phyloP scores from a whole-genome alignment of 2,888 invertebrate species.

The Ecliptopera silaceata region DNA sequence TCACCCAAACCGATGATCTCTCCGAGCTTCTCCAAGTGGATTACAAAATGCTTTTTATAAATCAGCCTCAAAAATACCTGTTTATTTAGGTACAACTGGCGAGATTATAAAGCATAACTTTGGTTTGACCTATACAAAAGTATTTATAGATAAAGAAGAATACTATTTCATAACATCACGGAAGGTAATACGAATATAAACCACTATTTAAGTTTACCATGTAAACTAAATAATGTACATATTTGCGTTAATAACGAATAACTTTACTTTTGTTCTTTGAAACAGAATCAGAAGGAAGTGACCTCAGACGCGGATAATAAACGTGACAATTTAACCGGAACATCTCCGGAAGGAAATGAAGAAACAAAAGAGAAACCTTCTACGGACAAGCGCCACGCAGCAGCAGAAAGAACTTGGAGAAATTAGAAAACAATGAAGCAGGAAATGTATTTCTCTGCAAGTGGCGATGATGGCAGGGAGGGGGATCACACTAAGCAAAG shows the following conservation, averaged over 20 bases:
- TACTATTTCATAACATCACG: no score
- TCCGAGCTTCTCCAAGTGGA: constrained; percentile 32
- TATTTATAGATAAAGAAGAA: no score
- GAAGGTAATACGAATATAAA: no score
- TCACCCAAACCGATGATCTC: constrained; percentile 58
- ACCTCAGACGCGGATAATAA: constrained; percentile 60
- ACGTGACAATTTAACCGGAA: constrained; percentile 72
- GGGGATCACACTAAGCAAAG: constrained; percentile 37
- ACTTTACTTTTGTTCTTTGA: constrained; percentile 40
- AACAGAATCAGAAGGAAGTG: constrained; percentile 39
- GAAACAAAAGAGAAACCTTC: constrained; percentile 63
- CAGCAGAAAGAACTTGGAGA: constrained; percentile 67
- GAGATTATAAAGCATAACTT: no score
- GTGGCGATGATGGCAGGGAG: constrained; percentile 46
- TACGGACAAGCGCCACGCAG: constrained; percentile 25
- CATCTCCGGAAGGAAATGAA: constrained; percentile 63
- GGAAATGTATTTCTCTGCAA: constrained; percentile 67
- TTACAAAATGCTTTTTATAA: constrained; percentile 32
- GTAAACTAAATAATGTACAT: neutral
- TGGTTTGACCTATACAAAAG: no score
- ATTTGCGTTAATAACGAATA: constrained; percentile 30
- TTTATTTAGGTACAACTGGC: neutral
- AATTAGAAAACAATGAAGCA: constrained; percentile 74
- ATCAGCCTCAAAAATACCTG: constrained; percentile 1
- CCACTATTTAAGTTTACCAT: neutral